Evolutionary conservation across 2,888 invertebrate genomes (phyloP).

Genomic region (Pogonocherus hispidulus): DNA sequence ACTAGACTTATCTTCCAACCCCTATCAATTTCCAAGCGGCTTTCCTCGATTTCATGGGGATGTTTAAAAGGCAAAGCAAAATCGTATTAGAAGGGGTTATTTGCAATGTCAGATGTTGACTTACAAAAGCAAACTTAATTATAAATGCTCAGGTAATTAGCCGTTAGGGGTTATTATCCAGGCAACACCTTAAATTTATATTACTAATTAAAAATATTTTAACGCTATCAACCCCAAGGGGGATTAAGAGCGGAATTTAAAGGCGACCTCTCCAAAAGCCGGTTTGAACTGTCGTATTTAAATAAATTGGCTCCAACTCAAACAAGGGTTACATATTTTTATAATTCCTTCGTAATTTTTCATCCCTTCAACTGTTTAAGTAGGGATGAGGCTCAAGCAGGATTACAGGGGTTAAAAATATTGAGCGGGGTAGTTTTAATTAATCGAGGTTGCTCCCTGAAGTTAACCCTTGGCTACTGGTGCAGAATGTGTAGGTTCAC

Average conservation of each 20-base stretch:
- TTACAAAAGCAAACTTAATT: conserved; percentile 4
- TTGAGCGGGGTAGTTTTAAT: conserved; percentile 1
- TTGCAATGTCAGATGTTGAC: conserved; percentile 16
- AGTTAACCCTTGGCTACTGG: background rate
- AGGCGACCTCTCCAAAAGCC: background rate
- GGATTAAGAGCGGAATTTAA: conserved; percentile 2
- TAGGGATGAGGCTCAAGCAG: background rate
- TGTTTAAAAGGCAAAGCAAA: conserved; percentile 15
- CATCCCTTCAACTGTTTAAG: background rate
- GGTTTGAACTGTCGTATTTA: conserved; percentile 5
- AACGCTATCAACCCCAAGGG: background rate
- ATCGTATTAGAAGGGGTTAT: conserved; percentile 1
- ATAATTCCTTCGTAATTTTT: conserved; percentile 4
- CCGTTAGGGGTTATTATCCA: background rate
- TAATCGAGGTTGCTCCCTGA: background rate
- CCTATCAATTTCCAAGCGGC: too few species aligned
- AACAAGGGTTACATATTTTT: conserved; percentile 4
- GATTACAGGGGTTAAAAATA: conserved; percentile 4
- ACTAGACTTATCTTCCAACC: too few species aligned
- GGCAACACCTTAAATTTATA: conserved; percentile 9
- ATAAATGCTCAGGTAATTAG: conserved; percentile 21
- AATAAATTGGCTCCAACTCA: background rate
- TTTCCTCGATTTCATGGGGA: too few species aligned
- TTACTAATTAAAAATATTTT: conserved; percentile 11
- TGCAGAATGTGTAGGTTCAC: background rate